These are phyloP conservation scores for Oligia latruncula DNA, from an alignment of 2,888 invertebrate species.

Conservation along the genomic window DNA sequence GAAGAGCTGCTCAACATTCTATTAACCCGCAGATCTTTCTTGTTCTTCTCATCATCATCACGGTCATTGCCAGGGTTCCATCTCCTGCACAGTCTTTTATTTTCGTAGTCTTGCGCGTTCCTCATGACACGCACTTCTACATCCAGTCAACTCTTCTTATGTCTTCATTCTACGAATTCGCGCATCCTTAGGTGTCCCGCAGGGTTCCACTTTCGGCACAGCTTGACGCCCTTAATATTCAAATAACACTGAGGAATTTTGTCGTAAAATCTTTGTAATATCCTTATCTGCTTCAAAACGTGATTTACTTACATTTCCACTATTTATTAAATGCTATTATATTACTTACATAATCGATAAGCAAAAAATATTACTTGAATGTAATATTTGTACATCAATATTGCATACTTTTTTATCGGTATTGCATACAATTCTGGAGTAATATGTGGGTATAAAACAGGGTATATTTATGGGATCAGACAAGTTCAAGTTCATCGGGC, in stretches of 20 bases:
- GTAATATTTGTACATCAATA: constrained; percentile 67
- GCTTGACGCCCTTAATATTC: neutral
- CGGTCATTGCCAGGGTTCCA: neutral
- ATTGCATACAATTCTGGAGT: constrained; percentile 74
- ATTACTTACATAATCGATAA: constrained; percentile 62
- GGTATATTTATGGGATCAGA: constrained; percentile 45
- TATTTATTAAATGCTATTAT: constrained; percentile 48
- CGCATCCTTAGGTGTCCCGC: neutral
- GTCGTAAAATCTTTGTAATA: constrained; percentile 16
- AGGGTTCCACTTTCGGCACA: constrained; percentile 17
- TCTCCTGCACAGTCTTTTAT: neutral
- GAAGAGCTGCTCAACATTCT: neutral
- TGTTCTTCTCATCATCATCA: neutral
- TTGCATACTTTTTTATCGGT: constrained; percentile 58
- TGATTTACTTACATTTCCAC: constrained; percentile 55
- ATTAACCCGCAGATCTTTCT: neutral
- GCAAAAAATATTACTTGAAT: constrained; percentile 52
- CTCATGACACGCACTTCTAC: neutral
- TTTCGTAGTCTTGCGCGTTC: neutral
- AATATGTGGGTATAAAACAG: constrained; percentile 81
- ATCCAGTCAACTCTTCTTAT: neutral
- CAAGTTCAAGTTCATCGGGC: constrained; percentile 72
- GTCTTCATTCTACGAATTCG: neutral
- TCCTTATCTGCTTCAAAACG: constrained; percentile 56
- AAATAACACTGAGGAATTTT: constrained; percentile 28